A percentile compares a stretch with the other conserved stretches of the same genome.
phyloP scores from a whole-genome alignment of 2,797 vertebrate species.

The Betta splendens region DNA sequence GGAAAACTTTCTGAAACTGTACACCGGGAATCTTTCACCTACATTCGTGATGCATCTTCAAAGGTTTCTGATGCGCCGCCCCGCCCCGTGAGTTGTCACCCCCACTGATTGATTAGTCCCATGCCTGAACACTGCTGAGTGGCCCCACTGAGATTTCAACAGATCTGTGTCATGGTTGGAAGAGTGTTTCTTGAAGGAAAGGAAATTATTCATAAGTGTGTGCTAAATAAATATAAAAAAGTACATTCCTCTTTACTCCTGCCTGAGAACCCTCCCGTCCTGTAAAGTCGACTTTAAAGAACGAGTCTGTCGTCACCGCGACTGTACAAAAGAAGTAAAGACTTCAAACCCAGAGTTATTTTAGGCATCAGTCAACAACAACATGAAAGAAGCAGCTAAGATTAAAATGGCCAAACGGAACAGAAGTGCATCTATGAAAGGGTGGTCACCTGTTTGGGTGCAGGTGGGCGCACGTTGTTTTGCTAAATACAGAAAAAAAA shows the following conservation, averaged over 20 bases:
- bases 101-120: constrained; percentile 57
- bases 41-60: constrained; percentile 37
- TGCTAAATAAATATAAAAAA: constrained; percentile 23
- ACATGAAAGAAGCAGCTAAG: constrained; percentile 7
- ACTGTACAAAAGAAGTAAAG: constrained; percentile 18
- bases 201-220: constrained; percentile 28
- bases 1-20: constrained; percentile 1
- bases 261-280: constrained; percentile 7
- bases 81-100: constrained; percentile 40
- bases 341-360: constrained; percentile 48
- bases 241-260: constrained; percentile 38
- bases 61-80: constrained; percentile 28
- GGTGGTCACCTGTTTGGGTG: constrained; percentile 21
- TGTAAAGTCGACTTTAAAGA: constrained; percentile 23
- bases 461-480: too few relatives aligned
- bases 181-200: constrained; percentile 20
- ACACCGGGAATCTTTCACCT: constrained; percentile 8
- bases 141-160: constrained; percentile 46
- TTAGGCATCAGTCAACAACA: constrained; percentile 37
- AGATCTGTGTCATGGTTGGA: constrained; percentile 43
- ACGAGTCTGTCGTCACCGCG: constrained; percentile 28
- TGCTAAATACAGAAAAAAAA: too few relatives aligned
- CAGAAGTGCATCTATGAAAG: constrained; percentile 3
- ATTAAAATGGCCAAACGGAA: constrained; percentile 15
- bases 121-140: constrained; percentile 25